Conservation (phyloP, 2,888 invertebrate genomes). For the Silvanus unidentatus region DNA sequence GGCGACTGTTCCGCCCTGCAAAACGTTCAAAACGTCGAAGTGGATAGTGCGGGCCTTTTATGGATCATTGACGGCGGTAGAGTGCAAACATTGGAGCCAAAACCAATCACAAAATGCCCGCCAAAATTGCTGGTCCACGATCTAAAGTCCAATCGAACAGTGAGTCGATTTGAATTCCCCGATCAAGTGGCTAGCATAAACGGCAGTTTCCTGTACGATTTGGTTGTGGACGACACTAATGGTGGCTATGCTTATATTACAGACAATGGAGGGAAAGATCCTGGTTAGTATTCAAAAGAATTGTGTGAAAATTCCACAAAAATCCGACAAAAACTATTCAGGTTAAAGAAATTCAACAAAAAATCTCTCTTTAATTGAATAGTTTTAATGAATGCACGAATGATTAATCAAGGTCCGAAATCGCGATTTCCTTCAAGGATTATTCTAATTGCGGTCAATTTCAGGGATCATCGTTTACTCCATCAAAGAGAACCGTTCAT, state of each 20-base stretch:
- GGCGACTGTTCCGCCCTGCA: conserved; percentile 66
- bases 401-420: too few species aligned
- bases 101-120: conserved; percentile 54
- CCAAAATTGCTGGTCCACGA: conserved; percentile 66
- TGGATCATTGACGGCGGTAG: conserved; percentile 66
- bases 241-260: conserved; percentile 65
- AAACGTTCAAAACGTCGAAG: conserved; percentile 69
- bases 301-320: too few species aligned
- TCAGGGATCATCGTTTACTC: conserved; percentile 66
- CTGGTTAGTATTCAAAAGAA: conserved; percentile 44
- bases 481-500: conserved; percentile 56
- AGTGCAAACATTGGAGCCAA: conserved; percentile 53
- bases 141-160: conserved; percentile 54
- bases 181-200: conserved; percentile 53
- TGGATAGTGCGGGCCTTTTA: conserved; percentile 63
- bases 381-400: too few species aligned
- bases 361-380: too few species aligned
- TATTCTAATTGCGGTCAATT: too few species aligned
- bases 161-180: conserved; percentile 55
- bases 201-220: conserved; percentile 62
- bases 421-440: too few species aligned
- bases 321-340: too few species aligned
- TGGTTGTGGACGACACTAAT: conserved; percentile 66
- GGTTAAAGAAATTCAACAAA: too few species aligned
- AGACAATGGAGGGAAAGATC: conserved; percentile 62